A percentile compares a stretch with the other conserved stretches of the same genome.
Evolutionary conservation across 2,888 invertebrate genomes (phyloP).

Genomic region (Nematopogon swammerdamellus): DNA sequence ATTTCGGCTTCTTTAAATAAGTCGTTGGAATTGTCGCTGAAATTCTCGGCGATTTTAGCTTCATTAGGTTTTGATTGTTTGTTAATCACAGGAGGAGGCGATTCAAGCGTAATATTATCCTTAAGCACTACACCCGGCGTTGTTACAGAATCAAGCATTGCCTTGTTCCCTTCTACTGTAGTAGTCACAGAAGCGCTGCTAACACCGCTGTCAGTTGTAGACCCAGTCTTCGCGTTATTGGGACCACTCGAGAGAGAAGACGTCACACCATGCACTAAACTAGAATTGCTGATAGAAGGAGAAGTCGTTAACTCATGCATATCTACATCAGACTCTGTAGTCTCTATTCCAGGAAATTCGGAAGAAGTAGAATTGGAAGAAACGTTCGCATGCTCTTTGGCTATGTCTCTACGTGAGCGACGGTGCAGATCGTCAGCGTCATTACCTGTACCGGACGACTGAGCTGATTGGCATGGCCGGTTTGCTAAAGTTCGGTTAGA

Average conservation of each 20-base stretch:
- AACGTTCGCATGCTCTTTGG: constrained; percentile 54
- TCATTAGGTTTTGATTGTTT: not conserved
- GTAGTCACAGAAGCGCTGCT: constrained; percentile 28
- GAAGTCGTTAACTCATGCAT: constrained; percentile 48
- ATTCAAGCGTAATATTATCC: not conserved
- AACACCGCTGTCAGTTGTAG: constrained; percentile 20
- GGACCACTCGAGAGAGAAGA: constrained; percentile 14
- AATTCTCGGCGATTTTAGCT: not conserved
- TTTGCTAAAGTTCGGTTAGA: constrained; percentile 68
- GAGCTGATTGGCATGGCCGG: constrained; percentile 60
- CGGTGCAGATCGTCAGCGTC: constrained; percentile 34
- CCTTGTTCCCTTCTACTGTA: not conserved
- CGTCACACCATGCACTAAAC: constrained; percentile 49
- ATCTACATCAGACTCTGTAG: constrained; percentile 32
- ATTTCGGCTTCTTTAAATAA: constrained; percentile 16
- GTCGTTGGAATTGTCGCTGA: not conserved
- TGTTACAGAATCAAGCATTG: not conserved
- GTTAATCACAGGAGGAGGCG: not conserved
- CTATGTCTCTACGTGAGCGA: constrained; percentile 70
- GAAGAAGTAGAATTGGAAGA: constrained; percentile 27
- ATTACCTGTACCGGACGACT: constrained; percentile 53
- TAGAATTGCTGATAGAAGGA: constrained; percentile 38
- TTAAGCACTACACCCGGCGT: not conserved
- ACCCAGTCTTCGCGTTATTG: constrained; percentile 14
- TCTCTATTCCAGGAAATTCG: constrained; percentile 31